Conservation (phyloP, 2,888 invertebrate genomes). For the Apotomis turbidana region DNA sequence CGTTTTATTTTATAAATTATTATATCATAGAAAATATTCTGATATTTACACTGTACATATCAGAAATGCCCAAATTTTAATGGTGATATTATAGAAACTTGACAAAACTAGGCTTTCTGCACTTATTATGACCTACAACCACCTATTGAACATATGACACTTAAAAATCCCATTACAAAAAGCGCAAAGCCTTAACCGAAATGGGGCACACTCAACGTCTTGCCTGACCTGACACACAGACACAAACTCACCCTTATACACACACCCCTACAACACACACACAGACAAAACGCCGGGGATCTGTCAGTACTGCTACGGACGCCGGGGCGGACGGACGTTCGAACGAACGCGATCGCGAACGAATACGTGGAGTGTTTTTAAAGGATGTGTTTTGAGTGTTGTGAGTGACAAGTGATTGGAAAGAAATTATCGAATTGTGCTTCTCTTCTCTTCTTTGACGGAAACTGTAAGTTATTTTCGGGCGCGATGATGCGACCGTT, state of each 20-base stretch:
- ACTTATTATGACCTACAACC: background rate
- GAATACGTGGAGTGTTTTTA: constrained; percentile 12
- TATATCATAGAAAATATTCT: no score
- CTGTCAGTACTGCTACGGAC: constrained; percentile 47
- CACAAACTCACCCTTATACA: constrained; percentile 55
- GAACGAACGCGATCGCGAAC: constrained; percentile 43
- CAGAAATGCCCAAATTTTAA: no score
- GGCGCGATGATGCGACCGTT: background rate
- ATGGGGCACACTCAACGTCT: constrained; percentile 72
- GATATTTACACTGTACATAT: no score
- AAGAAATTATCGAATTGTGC: constrained; percentile 1
- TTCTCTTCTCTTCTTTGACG: background rate
- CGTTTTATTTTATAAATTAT: no score
- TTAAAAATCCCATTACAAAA: constrained; percentile 31
- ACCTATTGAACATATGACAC: constrained; percentile 3
- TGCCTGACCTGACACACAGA: constrained; percentile 71
- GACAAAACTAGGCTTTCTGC: no score
- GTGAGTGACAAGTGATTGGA: constrained; percentile 18
- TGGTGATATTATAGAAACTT: no score
- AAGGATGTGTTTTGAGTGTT: constrained; percentile 16
- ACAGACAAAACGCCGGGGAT: constrained; percentile 47
- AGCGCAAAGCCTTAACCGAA: constrained; percentile 48
- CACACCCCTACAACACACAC: constrained; percentile 45
- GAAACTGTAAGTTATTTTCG: background rate
- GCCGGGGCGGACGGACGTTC: constrained; percentile 49